Conservation (phyloP, 2,888 invertebrate genomes). For the Volucella inflata region DNA sequence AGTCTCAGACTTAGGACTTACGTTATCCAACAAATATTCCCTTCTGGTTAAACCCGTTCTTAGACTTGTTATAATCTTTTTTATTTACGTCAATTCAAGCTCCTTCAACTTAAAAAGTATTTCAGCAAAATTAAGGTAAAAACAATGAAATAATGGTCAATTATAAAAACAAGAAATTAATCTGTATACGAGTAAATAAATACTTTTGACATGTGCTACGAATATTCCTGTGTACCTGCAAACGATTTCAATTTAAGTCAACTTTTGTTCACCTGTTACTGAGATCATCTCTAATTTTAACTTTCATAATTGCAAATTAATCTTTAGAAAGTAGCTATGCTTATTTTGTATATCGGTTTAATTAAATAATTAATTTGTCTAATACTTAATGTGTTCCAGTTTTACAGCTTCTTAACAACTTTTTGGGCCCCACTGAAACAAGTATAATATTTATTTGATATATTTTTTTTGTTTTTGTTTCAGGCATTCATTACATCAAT, state of each 20-base stretch:
- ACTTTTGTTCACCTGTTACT: not conserved
- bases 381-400: not conserved
- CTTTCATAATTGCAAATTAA: no score
- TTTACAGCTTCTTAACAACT: not conserved
- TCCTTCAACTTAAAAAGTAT: no score
- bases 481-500: constrained; percentile 82
- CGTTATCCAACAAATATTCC: no score
- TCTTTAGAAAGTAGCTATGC: no score
- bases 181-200: no score
- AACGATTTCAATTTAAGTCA: not conserved
- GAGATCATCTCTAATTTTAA: constrained; percentile 9
- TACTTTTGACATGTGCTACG: not conserved
- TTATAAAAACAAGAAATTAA: no score
- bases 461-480: constrained; percentile 71
- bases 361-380: not conserved
- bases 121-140: no score
- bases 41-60: no score
- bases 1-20: no score
- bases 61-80: no score
- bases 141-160: no score
- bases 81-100: no score
- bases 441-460: not conserved
- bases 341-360: not conserved
- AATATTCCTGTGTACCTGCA: not conserved
- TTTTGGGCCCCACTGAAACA: not conserved